phyloP scores from a whole-genome alignment of 2,113 vertebrate species.

The Miniopterus natalensis region DNA sequence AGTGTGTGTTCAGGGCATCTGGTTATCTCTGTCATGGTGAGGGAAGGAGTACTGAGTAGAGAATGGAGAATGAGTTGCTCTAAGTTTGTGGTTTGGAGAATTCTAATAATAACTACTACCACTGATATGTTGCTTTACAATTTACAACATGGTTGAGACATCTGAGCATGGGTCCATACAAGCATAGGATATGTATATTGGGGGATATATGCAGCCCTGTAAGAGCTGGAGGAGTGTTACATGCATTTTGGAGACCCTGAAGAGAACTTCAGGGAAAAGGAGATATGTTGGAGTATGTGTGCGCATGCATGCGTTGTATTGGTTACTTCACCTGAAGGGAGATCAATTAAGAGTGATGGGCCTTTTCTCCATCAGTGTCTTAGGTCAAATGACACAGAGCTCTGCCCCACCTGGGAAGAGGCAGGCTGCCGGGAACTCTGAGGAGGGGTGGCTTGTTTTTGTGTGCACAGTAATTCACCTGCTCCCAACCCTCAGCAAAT shows the following conservation, averaged over 20 bases:
- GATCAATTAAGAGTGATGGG: neutral
- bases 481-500: neutral
- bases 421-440: neutral
- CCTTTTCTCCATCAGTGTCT: neutral
- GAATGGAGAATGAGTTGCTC: slow-evolving; percentile 47
- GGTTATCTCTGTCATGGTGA: slow-evolving; percentile 60
- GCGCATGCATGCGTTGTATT: neutral
- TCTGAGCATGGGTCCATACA: neutral
- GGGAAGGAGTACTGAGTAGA: neutral
- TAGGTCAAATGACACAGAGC: neutral
- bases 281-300: neutral
- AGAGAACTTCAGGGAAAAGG: neutral
- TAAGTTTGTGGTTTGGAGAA: slow-evolving; percentile 69
- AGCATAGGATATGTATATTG: neutral
- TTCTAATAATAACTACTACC: slow-evolving; percentile 71
- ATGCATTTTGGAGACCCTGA: neutral
- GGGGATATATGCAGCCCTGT: neutral
- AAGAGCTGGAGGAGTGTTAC: neutral
- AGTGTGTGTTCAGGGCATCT: neutral
- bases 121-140: neutral
- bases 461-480: neutral
- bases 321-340: slow-evolving; percentile 10
- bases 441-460: neutral
- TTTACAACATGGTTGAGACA: neutral
- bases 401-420: neutral